phyloP scores from a whole-genome alignment of 2,797 vertebrate species.

The Kryptolebias ocellatus region DNA sequence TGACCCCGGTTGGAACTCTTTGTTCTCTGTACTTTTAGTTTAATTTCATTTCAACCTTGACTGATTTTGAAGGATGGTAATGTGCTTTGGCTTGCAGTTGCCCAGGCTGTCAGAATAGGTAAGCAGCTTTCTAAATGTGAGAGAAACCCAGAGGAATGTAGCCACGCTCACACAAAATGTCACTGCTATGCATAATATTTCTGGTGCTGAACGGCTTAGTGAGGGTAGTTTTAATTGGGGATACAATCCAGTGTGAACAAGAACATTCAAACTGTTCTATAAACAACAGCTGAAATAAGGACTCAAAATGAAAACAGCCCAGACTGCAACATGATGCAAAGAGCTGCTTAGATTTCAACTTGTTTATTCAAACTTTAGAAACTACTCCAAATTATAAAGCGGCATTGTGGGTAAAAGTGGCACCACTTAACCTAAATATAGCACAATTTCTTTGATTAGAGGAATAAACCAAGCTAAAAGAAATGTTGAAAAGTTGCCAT shows the following conservation, averaged over 20 bases:
- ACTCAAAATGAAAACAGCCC: slow-evolving; percentile 19
- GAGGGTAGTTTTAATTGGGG: slow-evolving; percentile 57
- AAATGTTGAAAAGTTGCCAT: too few relatives aligned
- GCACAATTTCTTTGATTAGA: too few relatives aligned
- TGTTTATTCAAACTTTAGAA: too few relatives aligned
- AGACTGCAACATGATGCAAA: slow-evolving; percentile 17
- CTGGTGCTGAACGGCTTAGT: slow-evolving; percentile 54
- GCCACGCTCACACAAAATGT: slow-evolving; percentile 66
- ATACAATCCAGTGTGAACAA: slow-evolving; percentile 39
- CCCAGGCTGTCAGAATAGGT: slow-evolving; percentile 63
- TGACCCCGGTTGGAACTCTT: slow-evolving; percentile 49
- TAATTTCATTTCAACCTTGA: slow-evolving; percentile 70
- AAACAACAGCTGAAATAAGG: slow-evolving; percentile 21
- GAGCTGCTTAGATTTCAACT: slow-evolving; percentile 1
- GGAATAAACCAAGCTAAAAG: too few relatives aligned
- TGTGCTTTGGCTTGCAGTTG: slow-evolving; percentile 57
- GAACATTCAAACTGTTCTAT: slow-evolving; percentile 25
- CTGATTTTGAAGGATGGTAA: slow-evolving; percentile 60
- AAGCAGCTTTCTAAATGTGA: slow-evolving; percentile 71
- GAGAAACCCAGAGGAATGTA: slow-evolving; percentile 54
- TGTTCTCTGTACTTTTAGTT: slow-evolving; percentile 64
- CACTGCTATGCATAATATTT: slow-evolving; percentile 58
- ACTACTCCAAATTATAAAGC: too few relatives aligned
- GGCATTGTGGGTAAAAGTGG: too few relatives aligned
- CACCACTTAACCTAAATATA: too few relatives aligned